phyloP scores from a whole-genome alignment of 2,888 invertebrate genomes.

The Caenorhabditis parvicauda region DNA sequence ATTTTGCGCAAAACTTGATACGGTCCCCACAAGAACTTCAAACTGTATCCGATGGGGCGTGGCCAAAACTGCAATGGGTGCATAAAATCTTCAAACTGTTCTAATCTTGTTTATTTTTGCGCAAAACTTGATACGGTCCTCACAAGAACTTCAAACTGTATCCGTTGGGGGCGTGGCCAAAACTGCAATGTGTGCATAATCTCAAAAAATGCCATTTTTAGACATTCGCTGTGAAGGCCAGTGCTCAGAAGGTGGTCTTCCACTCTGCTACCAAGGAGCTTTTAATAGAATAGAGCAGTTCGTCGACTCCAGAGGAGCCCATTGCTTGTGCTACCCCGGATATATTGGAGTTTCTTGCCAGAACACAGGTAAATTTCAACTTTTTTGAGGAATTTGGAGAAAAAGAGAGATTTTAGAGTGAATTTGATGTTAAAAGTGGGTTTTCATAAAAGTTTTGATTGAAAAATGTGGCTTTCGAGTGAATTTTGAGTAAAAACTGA shows the following conservation, averaged over 20 bases:
- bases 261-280: conserved; percentile 53
- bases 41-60: too few relatives aligned
- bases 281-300: conserved; percentile 38
- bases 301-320: conserved; percentile 35
- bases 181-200: not conserved
- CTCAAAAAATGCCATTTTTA: conserved; percentile 14
- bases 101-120: not conserved
- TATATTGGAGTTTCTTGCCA: conserved; percentile 50
- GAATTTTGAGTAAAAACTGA: too few relatives aligned
- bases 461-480: too few relatives aligned
- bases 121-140: not conserved
- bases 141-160: too few relatives aligned
- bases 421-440: too few relatives aligned
- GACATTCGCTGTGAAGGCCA: conserved; percentile 50
- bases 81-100: not conserved
- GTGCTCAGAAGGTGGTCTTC: conserved; percentile 48
- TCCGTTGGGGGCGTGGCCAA: too few relatives aligned
- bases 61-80: not conserved
- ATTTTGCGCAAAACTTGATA: too few relatives aligned
- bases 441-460: not conserved
- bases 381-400: too few relatives aligned
- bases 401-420: too few relatives aligned
- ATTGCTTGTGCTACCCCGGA: conserved; percentile 59
- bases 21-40: too few relatives aligned
- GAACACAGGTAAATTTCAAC: conserved; percentile 29